Base-by-base conservation (phyloP, 2,113 vertebrate species). In the Aspidoscelis tigris region DNA sequence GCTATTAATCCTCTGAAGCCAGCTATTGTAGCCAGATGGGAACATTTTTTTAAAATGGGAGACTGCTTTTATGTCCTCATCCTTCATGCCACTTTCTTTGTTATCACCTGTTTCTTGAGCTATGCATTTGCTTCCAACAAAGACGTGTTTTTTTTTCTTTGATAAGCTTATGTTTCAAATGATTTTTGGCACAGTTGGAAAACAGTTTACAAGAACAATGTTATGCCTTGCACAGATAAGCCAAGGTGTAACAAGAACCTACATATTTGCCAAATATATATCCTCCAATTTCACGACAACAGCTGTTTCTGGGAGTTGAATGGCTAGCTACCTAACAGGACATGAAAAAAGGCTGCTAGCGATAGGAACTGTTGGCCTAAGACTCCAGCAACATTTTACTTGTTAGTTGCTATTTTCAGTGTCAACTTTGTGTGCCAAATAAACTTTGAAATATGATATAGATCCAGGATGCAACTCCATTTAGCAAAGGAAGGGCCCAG, bases 1-100 rank as follows among this genome's bases (percentile, higher is more conserved):
- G 2, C 7, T 16, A 61, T 50, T 61, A 78, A 9, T 84, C 53
- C 71, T 21, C 16, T 64, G 22, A 78, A 78, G 26, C 66, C 50
- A 78, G 39, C 65, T 70, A 18, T 44, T 33, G 33, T 50, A 53
- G 24, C 83, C 69, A 75, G 76, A 87, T 78, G 24, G 47, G 21
- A 18, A 53, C 47, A 71, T n/a, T 14, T 81, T 71, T 55, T 71
- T n/a, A 39, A 39, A 71, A 18, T 9, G 10, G 22, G 9, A 72
- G 22, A 7, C 33, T 24, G n/a, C 33, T 16, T 14, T 58, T 72
- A 61, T 24, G 47, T n/a, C 12, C 39, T 8, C 8, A 41, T 44
- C 14, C 9, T 41, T 22, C 20, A 16, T 61, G 53, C 76, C 78
- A 14, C 7, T 44, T 16, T 39, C 12, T 7, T 16, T 39, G 44